phyloP scores from a whole-genome alignment of 2,797 vertebrate species.

The Urophycis tenuis region DNA sequence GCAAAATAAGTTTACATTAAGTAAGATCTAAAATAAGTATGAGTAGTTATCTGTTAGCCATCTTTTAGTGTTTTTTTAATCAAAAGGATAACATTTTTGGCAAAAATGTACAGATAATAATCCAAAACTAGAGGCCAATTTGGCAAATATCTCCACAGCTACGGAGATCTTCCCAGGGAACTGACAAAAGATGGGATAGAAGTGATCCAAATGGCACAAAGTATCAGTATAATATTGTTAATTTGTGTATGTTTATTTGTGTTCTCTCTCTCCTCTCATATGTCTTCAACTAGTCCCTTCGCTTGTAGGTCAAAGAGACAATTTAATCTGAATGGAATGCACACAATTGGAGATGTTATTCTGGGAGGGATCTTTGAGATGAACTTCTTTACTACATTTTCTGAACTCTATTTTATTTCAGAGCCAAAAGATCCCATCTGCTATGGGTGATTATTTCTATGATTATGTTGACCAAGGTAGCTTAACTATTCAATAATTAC shows the following conservation, averaged over 20 bases:
- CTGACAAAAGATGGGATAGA: conserved; percentile 67
- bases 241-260: conserved; percentile 10
- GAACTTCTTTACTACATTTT: conserved; percentile 55
- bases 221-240: no score
- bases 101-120: conserved; percentile 59
- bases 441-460: conserved; percentile 33
- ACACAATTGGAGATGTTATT: conserved; percentile 57
- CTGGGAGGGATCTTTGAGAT: conserved; percentile 64
- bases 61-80: no score
- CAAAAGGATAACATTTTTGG: conserved; percentile 63
- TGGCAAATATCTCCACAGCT: conserved; percentile 61
- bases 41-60: no score
- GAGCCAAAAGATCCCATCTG: conserved; percentile 52
- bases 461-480: no score
- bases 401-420: conserved; percentile 56
- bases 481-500: neutral
- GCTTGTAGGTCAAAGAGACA: conserved; percentile 32
- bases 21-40: no score
- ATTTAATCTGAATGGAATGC: conserved; percentile 44
- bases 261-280: conserved; percentile 5
- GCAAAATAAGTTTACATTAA: no score
- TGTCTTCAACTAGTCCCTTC: conserved; percentile 11
- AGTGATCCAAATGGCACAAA: conserved; percentile 57
- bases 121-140: conserved; percentile 65
- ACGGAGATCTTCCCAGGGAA: conserved; percentile 66